Evolutionary conservation across 2,797 vertebrate genomes (phyloP), one percentile per base, ranked within the genome.

Genomic region (Acipenser ruthenus): DNA sequence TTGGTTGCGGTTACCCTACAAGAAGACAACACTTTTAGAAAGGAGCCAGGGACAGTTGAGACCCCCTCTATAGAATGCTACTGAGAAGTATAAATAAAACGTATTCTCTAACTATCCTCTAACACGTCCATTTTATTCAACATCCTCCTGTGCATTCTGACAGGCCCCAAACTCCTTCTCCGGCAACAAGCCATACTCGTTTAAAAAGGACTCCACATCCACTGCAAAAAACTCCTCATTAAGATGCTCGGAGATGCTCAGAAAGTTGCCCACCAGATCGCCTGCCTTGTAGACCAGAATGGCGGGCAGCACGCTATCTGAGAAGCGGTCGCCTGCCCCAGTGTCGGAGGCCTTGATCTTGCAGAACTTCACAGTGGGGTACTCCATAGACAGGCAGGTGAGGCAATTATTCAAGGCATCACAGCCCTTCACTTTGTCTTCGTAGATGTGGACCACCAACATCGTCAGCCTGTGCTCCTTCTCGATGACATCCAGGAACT

Each of bases 151-250:
- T 0, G 84, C 82, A 0, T 83, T 88, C 64, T 81, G 88, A 68
- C 80, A 5, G 2, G 67, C 73, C 1, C 83, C 84, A 9, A 89
- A 67, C 72, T 93, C 93, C 78, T 90, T 95, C 75, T 95, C 93
- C 0, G 97, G 96, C 69, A 99, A 84, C 78, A 99, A 80, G 69
- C 96, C 94, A 4, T 99, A 99, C 74, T 95, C 94, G 53, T 95
- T 96, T 69, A 99, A 89, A 82, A 97, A 98, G n/a, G 91, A 80
- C 75, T 99, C 97, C 65, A 99, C 92, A 71, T 98, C 96, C 1
- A 87, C 92, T 50, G 95, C 92, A 69, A 95, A 98, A 78, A 98
- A 98, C 77, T 99, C 93, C 79, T 94, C 89, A 0, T 74, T 88
- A 65, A 99, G 87, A 69, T 97, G 92, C 79, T 96, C 87, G 0